These are phyloP conservation scores for Aptenodytes forsteri DNA, from an alignment of 2,113 vertebrate genomes.

Conservation along the genomic window DNA sequence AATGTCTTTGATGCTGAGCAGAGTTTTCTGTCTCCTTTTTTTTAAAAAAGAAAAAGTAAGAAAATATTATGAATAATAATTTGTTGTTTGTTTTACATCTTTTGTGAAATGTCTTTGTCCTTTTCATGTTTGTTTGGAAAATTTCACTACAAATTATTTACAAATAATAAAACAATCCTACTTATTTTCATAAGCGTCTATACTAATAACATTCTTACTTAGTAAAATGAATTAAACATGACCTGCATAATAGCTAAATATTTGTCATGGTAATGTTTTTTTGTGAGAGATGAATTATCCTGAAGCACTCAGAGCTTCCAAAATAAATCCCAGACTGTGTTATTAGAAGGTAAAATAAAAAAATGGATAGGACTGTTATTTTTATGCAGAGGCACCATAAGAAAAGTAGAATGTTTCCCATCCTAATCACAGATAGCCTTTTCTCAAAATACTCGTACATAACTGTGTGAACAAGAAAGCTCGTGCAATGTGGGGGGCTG, in stretches of 20 bases:
- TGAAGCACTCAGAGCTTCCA: constrained; percentile 57
- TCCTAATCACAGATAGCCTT: not conserved
- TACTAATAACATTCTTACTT: constrained; percentile 72
- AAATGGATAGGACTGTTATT: not conserved
- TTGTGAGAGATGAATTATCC: constrained; percentile 69
- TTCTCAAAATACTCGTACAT: not conserved
- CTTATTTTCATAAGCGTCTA: constrained; percentile 75
- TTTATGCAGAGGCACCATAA: not conserved
- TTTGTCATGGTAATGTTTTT: constrained; percentile 52
- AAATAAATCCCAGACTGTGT: constrained; percentile 52
- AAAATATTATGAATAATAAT: not conserved
- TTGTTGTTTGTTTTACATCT: not conserved
- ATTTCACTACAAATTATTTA: constrained; percentile 23
- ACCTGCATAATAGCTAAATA: constrained; percentile 34
- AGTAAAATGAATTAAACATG: constrained; percentile 78
- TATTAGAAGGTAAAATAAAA: constrained; percentile 66
- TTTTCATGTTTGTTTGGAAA: constrained; percentile 32
- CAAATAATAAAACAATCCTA: constrained; percentile 61
- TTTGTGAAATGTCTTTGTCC: not conserved
- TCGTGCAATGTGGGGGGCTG: not conserved
- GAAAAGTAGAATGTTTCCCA: not conserved
- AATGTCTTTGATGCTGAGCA: not conserved
- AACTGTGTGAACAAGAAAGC: not conserved
- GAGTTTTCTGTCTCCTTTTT: not conserved
- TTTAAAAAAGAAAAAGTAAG: not conserved